Evolutionary conservation across 2,113 vertebrate species (phyloP), one percentile per base, ranked within the genome.

Genomic region (Dendropsophus ebraccatus): DNA sequence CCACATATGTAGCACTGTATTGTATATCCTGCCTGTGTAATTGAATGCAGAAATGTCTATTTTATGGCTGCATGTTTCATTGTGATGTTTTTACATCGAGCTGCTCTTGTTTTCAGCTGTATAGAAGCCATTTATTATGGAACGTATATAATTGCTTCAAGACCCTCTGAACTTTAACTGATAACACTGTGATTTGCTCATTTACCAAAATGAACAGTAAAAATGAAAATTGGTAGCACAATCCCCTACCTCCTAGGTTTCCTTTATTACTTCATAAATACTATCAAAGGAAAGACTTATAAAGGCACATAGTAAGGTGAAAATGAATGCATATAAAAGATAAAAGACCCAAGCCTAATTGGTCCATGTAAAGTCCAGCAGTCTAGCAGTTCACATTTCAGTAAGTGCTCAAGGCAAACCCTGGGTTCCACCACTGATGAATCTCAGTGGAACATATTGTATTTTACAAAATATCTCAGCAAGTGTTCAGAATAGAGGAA

Each of bases 301-400:
- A 84, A 84, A 84, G 72, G 72, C 35, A 62, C 30, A 58, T 28
- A 75, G 54, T 41, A 75, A 62, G 72, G 70, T 62, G 82, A 84
- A 84, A 84, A 84, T 82, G 62, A 84, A 41, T 60, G 82, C 52
- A 84, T 84, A 75, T 84, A 84, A 84, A 84, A 84, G 72, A 75
- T 75, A 84, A 75, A 84, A 84, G 82, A 8, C 72, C 72, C 2
- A 9, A 25, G 82, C 28, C 69, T 83, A 74, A 83, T 83, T 83
- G 67, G 82, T 50, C 17, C 65, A 54, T 73, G 69, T 28, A 83
- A 35, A 41, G 35, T 74, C 67, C 50, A 37, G 25, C 23, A 41
- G 50, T 16, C 67, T 35, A 35, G 56, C 50, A n/a, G 67, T 83
- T 56, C 52, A 74, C 69, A 74, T 73, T 73, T 83, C 65, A 74